Conservation (phyloP, 2,888 invertebrate species). For the Drosophila buzzatii region DNA sequence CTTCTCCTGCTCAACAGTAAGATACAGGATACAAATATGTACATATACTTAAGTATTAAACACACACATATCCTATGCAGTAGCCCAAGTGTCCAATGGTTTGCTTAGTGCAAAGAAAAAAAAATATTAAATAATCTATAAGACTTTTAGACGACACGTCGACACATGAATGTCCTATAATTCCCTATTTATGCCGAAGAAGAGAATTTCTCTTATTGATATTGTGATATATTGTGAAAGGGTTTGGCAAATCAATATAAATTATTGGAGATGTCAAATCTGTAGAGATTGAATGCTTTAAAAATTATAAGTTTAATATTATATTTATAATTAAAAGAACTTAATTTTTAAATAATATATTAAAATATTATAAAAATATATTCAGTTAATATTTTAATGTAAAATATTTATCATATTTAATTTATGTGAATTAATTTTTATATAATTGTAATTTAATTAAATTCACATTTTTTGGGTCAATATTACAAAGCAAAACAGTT, state of each 20-base stretch:
- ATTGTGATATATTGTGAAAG: too few relatives aligned
- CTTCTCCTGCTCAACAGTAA: not conserved
- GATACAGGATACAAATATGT: conserved; percentile 21
- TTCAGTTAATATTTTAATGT: too few relatives aligned
- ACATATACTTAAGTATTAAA: conserved; percentile 23
- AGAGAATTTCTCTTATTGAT: not conserved
- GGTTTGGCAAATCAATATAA: too few relatives aligned
- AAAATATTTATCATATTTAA: too few relatives aligned
- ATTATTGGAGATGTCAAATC: too few relatives aligned
- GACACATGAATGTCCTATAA: not conserved
- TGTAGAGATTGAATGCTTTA: too few relatives aligned
- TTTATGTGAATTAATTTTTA: too few relatives aligned
- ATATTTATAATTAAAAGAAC: too few relatives aligned
- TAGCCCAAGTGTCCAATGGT: conserved; percentile 5
- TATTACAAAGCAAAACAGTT: not conserved
- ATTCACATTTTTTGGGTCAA: not conserved
- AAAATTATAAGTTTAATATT: too few relatives aligned
- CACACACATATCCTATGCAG: conserved; percentile 28
- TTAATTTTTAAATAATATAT: too few relatives aligned
- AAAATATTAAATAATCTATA: not conserved
- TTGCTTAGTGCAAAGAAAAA: not conserved
- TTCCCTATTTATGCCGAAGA: not conserved
- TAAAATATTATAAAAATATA: too few relatives aligned
- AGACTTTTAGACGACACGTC: not conserved
- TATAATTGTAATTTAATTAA: too few relatives aligned